Evolutionary conservation across 2,888 invertebrate genomes (phyloP), one percentile per base, ranked within the genome.

Genomic region (Sclerodermus sp.): DNA sequence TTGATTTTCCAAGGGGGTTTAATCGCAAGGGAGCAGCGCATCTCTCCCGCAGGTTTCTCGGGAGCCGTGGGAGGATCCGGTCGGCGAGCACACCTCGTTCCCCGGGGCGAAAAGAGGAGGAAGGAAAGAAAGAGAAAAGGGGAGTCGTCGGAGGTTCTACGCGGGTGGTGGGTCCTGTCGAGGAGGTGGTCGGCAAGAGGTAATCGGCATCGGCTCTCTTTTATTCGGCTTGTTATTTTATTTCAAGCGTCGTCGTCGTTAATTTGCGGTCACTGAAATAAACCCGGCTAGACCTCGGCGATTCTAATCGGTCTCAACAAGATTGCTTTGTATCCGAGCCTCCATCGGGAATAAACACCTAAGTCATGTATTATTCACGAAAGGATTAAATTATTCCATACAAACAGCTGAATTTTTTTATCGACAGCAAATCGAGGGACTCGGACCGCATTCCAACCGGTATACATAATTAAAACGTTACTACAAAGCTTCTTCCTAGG

Each of bases 171-270:
- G 62, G 62, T 56, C 62, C 34, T 13, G 34, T n/a, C 23, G 34
- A 34, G 34, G 13, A 34, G 13, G 34, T n/a, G 34, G 23, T n/a
- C 34, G 13, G 34, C 12, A 34, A 34, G 62, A 55, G 55, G 57
- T 62, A 62, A 62, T 63, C 62, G 61, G 55, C 57, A 63, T 59
- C 58, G 60, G 62, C 45, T 47, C 42, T 55, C 62, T 58, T 66
- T 62, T 54, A 54, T 57, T 50, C 51, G 60, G 58, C 61, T 64
- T 59, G 57, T 65, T 66, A 62, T 66, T 67, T 64, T 62, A 58
- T 60, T 54, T 58, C 53, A 56, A 57, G 53, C 60, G 56, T 60
- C 62, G 57, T 52, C 55, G 58, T 58, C 62, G 62, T 67, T 67
- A 67, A 67, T 67, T 67, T 61, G 57, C 47, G 60, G 60, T 55